Conservation (phyloP, 2,888 invertebrate genomes). For the Coelopa pilipes region DNA sequence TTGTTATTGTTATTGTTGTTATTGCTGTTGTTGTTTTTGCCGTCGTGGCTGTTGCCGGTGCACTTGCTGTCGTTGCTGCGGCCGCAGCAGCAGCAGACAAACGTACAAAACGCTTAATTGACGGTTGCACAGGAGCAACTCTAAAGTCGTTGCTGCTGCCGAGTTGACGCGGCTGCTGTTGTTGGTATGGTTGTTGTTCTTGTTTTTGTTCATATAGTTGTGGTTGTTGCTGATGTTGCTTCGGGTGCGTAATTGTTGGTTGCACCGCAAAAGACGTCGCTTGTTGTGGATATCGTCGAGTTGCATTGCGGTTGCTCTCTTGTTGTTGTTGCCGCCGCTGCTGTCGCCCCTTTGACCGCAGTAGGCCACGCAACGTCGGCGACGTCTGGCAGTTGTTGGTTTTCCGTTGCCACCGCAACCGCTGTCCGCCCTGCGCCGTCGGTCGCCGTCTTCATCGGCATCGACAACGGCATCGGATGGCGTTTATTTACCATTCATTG, state of each 20-base stretch:
- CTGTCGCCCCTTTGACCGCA: constrained; percentile 15
- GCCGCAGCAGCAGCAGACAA: constrained; percentile 38
- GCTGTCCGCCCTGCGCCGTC: background rate
- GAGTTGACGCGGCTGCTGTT: background rate
- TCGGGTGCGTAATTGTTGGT: constrained; percentile 33
- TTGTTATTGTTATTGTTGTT: constrained; percentile 37
- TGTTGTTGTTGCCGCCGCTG: constrained; percentile 38
- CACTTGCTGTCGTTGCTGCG: constrained; percentile 35
- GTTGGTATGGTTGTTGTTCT: constrained; percentile 33
- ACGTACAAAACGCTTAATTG: constrained; percentile 62
- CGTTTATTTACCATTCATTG: constrained; percentile 33
- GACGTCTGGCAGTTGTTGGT: background rate
- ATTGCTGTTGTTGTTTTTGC: constrained; percentile 25
- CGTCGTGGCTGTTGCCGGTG: constrained; percentile 25
- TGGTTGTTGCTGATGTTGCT: constrained; percentile 35
- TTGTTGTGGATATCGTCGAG: background rate
- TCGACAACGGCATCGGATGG: constrained; percentile 28
- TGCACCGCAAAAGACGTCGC: constrained; percentile 17
- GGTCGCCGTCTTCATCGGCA: constrained; percentile 21
- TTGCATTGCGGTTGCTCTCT: too few species aligned
- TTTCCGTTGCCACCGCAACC: too few species aligned
- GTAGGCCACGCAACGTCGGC: constrained; percentile 29
- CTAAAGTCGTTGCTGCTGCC: constrained; percentile 2
- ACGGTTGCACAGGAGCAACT: constrained; percentile 47
- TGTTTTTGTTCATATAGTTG: background rate